phyloP scores from a whole-genome alignment of 1,140 invertebrate genomes.

The Lethrus apterus region DNA sequence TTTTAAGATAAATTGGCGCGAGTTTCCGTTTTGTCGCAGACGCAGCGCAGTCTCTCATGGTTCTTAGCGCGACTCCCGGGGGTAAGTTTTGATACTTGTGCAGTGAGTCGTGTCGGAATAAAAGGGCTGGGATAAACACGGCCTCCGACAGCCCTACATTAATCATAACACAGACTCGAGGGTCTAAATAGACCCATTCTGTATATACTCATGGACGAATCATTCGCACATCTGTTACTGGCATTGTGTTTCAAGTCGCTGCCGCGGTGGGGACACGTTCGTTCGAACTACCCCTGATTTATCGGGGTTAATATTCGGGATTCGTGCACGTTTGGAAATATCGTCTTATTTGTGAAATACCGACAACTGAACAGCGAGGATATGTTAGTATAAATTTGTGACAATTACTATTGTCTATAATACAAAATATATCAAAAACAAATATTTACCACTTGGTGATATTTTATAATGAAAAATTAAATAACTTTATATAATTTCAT shows the following conservation, averaged over 20 bases:
- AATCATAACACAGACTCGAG: slow-evolving; percentile 34
- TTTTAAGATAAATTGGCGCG: neutral
- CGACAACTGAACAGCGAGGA: too few relatives aligned
- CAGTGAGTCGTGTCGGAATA: slow-evolving; percentile 33
- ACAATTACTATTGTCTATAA: too few relatives aligned
- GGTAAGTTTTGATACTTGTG: slow-evolving; percentile 39
- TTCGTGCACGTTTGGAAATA: slow-evolving; percentile 9
- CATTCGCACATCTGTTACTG: slow-evolving; percentile 21
- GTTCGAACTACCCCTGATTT: slow-evolving; percentile 10
- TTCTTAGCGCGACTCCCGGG: slow-evolving; percentile 24
- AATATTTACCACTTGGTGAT: too few relatives aligned
- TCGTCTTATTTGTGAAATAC: slow-evolving; percentile 6
- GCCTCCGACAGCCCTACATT: slow-evolving; percentile 35
- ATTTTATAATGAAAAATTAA: too few relatives aligned
- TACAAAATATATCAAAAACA: too few relatives aligned
- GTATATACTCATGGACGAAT: slow-evolving; percentile 16
- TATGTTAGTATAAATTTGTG: too few relatives aligned
- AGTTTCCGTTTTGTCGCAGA: too few relatives aligned
- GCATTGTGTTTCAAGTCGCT: slow-evolving; percentile 1
- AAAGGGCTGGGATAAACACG: slow-evolving; percentile 37
- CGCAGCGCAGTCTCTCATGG: slow-evolving; percentile 9
- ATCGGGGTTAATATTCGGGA: slow-evolving; percentile 15
- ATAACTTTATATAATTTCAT: too few relatives aligned
- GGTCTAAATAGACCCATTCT: slow-evolving; percentile 23
- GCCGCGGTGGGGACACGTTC: neutral